Evolutionary conservation across 2,797 vertebrate species (phyloP).

Genomic region (Luscinia megarhynchos): DNA sequence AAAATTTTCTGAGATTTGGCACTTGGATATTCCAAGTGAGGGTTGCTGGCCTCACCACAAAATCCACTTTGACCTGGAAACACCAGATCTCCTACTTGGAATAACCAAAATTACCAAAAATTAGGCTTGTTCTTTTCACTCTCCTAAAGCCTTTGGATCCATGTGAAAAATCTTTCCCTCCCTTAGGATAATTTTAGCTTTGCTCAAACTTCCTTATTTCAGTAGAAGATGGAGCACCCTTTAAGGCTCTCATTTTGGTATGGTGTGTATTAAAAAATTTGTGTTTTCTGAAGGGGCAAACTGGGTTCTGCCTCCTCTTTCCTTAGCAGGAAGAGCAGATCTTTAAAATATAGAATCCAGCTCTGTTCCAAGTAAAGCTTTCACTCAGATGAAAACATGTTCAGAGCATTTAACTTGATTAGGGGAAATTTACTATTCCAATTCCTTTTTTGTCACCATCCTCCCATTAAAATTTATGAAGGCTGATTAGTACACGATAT

Average conservation of each 20-base stretch:
- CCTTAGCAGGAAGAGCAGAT: not conserved
- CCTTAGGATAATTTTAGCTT: not conserved
- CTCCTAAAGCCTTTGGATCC: not conserved
- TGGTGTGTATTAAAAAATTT: not conserved
- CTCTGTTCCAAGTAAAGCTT: not conserved
- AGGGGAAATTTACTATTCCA: not conserved
- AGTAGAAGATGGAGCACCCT: not conserved
- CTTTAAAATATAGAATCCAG: not conserved
- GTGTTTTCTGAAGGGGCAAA: not conserved
- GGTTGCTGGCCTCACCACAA: not conserved
- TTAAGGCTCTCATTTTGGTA: not conserved
- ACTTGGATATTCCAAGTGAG: conserved; percentile 76
- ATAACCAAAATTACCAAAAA: not conserved
- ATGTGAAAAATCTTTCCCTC: not conserved
- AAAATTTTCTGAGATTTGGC: conserved; percentile 74
- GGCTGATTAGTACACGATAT: not conserved
- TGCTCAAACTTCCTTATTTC: not conserved
- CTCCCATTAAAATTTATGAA: not conserved
- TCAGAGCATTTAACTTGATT: not conserved
- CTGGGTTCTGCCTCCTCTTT: not conserved
- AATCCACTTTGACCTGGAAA: not conserved
- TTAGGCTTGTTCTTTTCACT: not conserved
- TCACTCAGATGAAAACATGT: not conserved
- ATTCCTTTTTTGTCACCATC: not conserved
- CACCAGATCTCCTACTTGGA: not conserved